Base-by-base conservation (phyloP, 2,797 vertebrate species). In the Propithecus deckenii region DNA sequence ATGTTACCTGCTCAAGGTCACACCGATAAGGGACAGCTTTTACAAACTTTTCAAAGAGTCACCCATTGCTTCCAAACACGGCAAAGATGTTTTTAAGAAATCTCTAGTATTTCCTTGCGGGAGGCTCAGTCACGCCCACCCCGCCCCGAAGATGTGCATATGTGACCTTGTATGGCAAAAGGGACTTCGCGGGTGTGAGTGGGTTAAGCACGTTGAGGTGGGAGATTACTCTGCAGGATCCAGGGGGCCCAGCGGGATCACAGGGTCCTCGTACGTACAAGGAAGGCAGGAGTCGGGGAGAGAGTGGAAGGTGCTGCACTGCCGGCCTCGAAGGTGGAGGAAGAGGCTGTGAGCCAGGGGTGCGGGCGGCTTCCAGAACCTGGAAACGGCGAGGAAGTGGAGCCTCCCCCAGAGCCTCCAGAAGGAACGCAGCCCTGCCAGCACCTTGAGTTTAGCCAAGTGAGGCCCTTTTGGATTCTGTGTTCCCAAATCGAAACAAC, bases 281-380 rank as follows among this genome's bases (percentile, higher is more conserved):
- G 46, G 67, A 22, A 15, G 30, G 48, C 48, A 46, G 22, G 35
- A 20, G 67, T 72, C 89, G 55, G 35, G 74, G 89, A 83, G 48
- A 69, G 48, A 23, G 32, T 3, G 17, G 18, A 38, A 74, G 79
- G 28, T 5, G 59, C 63, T 12, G 11, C 0, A 0, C 17, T 71
- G 46, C 32, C 30, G 23, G 83, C 55, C 80, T 38, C 74, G 57
- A 38, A 20, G 38, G 28, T 7, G 48, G 32, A 63, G 46, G 35
- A 48, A 46, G 65, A 25, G 32, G 18, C 52, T 32, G 0, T 32
- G 0, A 79, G 30, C 22, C 72, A 23, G 43, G 28, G 52, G 20
- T 18, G 6, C 0, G 1, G 38, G 50, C 1, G 4, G 38, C 13
- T 57, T 22, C 57, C 20, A 4, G 46, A 35, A 46, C n/a, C 22